Evolutionary conservation across 1,140 invertebrate species (phyloP).

Genomic region (Stenopsyche tienmushanensis): DNA sequence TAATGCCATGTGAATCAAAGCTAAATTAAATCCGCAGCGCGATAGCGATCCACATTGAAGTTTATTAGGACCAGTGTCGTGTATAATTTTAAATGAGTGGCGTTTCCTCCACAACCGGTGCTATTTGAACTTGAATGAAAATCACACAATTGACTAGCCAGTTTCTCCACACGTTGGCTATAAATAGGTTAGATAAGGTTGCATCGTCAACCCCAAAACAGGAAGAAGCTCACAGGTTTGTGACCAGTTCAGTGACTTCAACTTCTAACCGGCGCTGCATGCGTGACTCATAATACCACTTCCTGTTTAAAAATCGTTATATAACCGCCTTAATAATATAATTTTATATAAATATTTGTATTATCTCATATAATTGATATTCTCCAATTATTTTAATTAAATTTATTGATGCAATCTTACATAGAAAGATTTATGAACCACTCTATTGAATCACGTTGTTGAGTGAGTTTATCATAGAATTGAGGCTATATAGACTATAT

Average conservation of each 20-base stretch:
- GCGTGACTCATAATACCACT: background rate
- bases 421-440: no score
- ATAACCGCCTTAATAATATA: slow-evolving; percentile 1
- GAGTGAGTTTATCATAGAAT: no score
- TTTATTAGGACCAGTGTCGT: background rate
- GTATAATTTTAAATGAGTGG: background rate
- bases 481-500: no score
- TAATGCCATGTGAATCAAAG: background rate
- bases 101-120: background rate
- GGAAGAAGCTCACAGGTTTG: slow-evolving; percentile 10
- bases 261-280: background rate
- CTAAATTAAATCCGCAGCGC: background rate
- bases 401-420: background rate
- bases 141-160: no score
- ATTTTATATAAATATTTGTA: background rate
- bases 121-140: background rate
- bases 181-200: slow-evolving; percentile 5
- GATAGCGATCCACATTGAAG: background rate
- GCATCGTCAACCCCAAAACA: slow-evolving; percentile 12
- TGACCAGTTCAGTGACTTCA: slow-evolving; percentile 16
- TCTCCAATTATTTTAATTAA: background rate
- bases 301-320: no score
- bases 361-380: background rate
- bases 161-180: background rate
- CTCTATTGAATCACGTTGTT: no score